A percentile compares a stretch with the other conserved stretches of the same genome.
Conservation (phyloP, 2,797 vertebrate genomes). For the Danionella dracula region DNA sequence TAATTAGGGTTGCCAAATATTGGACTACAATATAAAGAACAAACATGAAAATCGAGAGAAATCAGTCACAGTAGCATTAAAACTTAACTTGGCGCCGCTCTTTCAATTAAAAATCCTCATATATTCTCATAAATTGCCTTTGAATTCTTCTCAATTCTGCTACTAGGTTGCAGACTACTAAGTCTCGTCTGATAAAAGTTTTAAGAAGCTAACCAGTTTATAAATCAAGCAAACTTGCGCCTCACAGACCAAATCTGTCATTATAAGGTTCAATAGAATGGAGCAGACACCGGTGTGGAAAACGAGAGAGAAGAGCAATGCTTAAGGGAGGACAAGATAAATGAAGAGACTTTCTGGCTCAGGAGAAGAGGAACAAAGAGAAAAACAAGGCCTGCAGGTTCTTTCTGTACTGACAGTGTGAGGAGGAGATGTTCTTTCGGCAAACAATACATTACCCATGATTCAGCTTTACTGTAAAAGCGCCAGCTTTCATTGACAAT, state of each 20-base stretch:
- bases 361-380: not conserved
- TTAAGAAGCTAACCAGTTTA: not conserved
- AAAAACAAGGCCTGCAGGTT: not conserved
- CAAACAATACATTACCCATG: not conserved
- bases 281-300: not conserved
- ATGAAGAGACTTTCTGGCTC: constrained; percentile 13
- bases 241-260: not conserved
- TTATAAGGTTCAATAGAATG: not conserved
- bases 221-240: not conserved
- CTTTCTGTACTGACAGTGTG: not conserved
- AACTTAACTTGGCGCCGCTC: no score
- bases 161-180: no score
- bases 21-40: no score
- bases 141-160: no score
- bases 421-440: not conserved
- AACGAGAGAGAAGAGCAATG: not conserved
- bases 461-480: not conserved
- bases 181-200: no score
- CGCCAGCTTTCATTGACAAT: not conserved
- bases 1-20: no score
- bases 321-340: not conserved
- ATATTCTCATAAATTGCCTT: no score
- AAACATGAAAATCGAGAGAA: no score
- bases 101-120: no score
- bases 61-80: no score